Evolutionary conservation across 2,888 invertebrate species (phyloP).

Genomic region (Fragum fragum): DNA sequence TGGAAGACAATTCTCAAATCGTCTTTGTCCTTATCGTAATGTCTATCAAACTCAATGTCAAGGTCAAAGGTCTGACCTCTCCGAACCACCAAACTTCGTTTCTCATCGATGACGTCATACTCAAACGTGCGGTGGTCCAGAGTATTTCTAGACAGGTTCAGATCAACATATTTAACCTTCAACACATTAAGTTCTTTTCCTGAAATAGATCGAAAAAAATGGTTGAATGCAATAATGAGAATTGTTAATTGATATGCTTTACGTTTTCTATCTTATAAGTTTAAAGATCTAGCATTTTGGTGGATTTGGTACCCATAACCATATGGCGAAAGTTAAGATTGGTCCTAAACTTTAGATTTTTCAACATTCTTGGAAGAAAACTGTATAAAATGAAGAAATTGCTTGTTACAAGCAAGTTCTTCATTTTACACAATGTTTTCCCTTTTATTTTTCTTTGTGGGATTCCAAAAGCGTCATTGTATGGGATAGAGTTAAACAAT

Average conservation of each 20-base stretch:
- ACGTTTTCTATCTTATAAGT: neutral
- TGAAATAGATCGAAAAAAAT: too few species aligned
- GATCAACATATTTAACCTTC: slow-evolving; percentile 88
- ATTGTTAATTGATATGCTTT: too few species aligned
- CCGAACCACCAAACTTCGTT: slow-evolving; percentile 89
- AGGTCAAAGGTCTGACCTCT: slow-evolving; percentile 92
- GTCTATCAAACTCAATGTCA: slow-evolving; percentile 91
- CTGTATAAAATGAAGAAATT: too few species aligned
- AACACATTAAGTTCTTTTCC: neutral
- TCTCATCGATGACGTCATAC: slow-evolving; percentile 88
- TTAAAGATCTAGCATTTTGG: neutral
- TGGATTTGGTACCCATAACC: neutral
- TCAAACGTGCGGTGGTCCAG: slow-evolving; percentile 91
- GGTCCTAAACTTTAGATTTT: too few species aligned
- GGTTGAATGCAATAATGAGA: too few species aligned
- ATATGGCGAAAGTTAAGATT: too few species aligned
- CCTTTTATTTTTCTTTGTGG: too few species aligned
- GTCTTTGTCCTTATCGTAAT: slow-evolving; percentile 92
- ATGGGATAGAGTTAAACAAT: too few species aligned
- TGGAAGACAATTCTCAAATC: slow-evolving; percentile 94
- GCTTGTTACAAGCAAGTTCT: too few species aligned
- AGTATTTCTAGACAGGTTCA: slow-evolving; percentile 91
- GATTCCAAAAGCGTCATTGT: too few species aligned
- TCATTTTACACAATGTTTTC: too few species aligned
- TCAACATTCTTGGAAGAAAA: too few species aligned